A percentile compares a stretch with the other conserved stretches of the same genome.
phyloP scores from a whole-genome alignment of 1,140 invertebrate species.

The Acromyrmex echinatior region DNA sequence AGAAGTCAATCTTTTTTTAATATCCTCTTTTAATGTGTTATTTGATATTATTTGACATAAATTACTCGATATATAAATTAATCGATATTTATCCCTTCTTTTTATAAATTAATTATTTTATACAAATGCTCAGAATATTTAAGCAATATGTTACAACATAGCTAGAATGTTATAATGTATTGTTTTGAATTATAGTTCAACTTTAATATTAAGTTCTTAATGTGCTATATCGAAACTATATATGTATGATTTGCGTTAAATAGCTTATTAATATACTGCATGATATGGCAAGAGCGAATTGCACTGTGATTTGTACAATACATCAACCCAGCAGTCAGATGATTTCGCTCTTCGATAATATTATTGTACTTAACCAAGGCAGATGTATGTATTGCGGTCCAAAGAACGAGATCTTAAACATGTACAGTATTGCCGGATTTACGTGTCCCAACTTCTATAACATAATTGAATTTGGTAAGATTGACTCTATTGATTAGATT shows the following conservation, averaged over 20 bases:
- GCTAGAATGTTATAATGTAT: background rate
- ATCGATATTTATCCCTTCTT: too few relatives aligned
- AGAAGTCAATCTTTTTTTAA: too few relatives aligned
- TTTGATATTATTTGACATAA: too few relatives aligned
- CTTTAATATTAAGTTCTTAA: background rate
- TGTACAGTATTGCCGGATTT: slow-evolving; percentile 87
- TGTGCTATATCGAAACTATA: background rate
- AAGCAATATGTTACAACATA: background rate
- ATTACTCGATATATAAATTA: too few relatives aligned
- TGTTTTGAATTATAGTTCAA: background rate
- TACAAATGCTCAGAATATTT: background rate
- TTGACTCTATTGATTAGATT: background rate
- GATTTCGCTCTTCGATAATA: slow-evolving; percentile 90
- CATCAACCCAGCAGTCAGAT: slow-evolving; percentile 96
- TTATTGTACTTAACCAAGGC: slow-evolving; percentile 88
- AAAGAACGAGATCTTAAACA: slow-evolving; percentile 85
- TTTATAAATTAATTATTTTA: too few relatives aligned
- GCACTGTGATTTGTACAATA: slow-evolving; percentile 94
- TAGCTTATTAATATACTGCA: slow-evolving; percentile 89
- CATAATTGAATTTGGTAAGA: slow-evolving; percentile 89
- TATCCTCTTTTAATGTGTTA: too few relatives aligned
- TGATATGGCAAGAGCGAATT: slow-evolving; percentile 90
- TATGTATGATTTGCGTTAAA: background rate
- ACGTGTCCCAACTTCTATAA: slow-evolving; percentile 90
- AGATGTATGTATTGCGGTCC: slow-evolving; percentile 88